A percentile compares a stretch with the other conserved stretches of the same genome.
phyloP scores from a whole-genome alignment of 2,888 invertebrate species.

The Autographa pulchrina region DNA sequence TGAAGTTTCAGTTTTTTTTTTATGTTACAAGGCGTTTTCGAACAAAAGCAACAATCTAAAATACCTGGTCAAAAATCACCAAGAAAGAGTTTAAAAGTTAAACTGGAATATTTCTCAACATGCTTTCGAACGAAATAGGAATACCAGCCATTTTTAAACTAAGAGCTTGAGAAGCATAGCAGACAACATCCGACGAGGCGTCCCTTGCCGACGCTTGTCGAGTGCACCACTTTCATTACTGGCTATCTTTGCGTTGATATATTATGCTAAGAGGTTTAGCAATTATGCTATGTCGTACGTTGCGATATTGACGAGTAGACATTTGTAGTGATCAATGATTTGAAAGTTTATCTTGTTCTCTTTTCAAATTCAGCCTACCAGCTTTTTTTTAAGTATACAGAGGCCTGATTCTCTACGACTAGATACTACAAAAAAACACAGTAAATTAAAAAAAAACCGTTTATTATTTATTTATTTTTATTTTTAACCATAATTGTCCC shows the following conservation, averaged over 20 bases:
- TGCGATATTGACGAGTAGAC: constrained; percentile 3
- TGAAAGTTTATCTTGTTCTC: too few relatives aligned
- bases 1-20: too few relatives aligned
- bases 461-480: too few relatives aligned
- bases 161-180: constrained; percentile 22
- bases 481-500: too few relatives aligned
- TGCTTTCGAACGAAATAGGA: constrained; percentile 9
- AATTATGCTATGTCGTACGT: constrained; percentile 15
- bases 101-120: not conserved
- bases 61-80: not conserved
- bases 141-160: constrained; percentile 7
- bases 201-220: constrained; percentile 50
- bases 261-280: constrained; percentile 25
- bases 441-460: too few relatives aligned
- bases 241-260: constrained; percentile 34
- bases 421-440: too few relatives aligned
- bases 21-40: too few relatives aligned
- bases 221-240: constrained; percentile 55
- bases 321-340: not conserved
- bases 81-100: not conserved
- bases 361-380: too few relatives aligned
- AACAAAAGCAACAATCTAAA: too few relatives aligned
- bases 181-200: constrained; percentile 28
- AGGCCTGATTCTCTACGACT: too few relatives aligned
- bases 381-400: too few relatives aligned